These are phyloP conservation scores for Hydraecia micacea DNA, from an alignment of 2,888 invertebrate species.

Conservation along the genomic window DNA sequence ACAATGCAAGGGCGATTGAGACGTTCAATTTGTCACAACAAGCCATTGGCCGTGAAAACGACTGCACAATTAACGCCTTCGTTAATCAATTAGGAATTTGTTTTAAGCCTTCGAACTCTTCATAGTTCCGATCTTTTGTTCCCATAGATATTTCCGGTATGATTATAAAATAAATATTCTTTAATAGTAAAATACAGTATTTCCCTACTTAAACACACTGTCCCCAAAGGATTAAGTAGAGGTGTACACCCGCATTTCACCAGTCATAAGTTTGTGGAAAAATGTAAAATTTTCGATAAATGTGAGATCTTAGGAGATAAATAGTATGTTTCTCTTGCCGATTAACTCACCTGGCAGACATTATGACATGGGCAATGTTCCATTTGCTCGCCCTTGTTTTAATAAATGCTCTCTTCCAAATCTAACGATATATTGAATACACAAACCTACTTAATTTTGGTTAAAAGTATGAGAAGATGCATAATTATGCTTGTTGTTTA, in stretches of 20 bases:
- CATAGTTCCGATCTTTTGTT: conserved; percentile 12
- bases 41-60: conserved; percentile 50
- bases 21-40: conserved; percentile 40
- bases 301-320: no score
- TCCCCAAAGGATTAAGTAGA: no score
- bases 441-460: no score
- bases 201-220: no score
- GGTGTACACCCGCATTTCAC: no score
- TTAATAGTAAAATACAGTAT: not conserved
- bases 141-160: conserved; percentile 1
- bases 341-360: not conserved
- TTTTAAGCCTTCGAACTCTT: conserved; percentile 5
- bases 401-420: not conserved
- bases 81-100: conserved; percentile 39
- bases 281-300: no score
- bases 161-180: not conserved
- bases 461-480: no score
- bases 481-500: no score
- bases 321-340: not conserved
- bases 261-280: no score
- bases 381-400: not conserved
- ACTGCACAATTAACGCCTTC: conserved; percentile 19
- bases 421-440: no score
- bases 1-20: conserved; percentile 61
- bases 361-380: not conserved